Conservation (phyloP, 1,140 invertebrate species). For the Musca vetustissima region DNA sequence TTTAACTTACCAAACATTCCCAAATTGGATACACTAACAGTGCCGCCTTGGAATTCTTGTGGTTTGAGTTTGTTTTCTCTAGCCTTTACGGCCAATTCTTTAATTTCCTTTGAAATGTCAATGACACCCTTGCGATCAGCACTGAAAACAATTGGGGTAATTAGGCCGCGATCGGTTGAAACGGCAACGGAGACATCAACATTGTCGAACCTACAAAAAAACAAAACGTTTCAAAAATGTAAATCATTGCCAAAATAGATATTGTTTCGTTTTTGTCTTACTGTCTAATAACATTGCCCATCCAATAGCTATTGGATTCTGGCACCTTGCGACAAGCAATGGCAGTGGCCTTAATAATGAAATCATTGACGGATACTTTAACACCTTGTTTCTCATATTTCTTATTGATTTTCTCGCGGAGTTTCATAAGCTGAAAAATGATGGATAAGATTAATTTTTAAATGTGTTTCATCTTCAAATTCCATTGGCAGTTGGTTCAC, state of each 20-base stretch:
- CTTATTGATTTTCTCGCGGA: constrained; percentile 74
- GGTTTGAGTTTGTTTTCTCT: constrained; percentile 93
- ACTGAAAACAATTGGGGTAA: constrained; percentile 95
- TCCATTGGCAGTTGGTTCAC: too few relatives aligned
- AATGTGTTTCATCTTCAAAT: too few relatives aligned
- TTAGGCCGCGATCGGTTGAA: constrained; percentile 91
- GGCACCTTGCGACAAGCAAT: constrained; percentile 91
- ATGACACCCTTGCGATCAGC: constrained; percentile 91
- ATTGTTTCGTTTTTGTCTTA: too few relatives aligned
- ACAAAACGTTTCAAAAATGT: neutral
- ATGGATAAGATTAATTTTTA: neutral
- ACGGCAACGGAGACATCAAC: constrained; percentile 98
- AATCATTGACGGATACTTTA: constrained; percentile 95
- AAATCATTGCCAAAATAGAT: constrained; percentile 23
- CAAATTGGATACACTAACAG: constrained; percentile 89
- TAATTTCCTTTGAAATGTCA: constrained; percentile 84
- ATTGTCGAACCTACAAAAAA: constrained; percentile 68
- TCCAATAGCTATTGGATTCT: constrained; percentile 94
- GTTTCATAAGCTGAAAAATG: constrained; percentile 59
- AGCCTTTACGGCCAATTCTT: constrained; percentile 85
- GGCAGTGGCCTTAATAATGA: constrained; percentile 94
- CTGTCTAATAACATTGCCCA: constrained; percentile 93
- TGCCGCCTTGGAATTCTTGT: constrained; percentile 94
- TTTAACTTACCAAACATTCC: constrained; percentile 94
- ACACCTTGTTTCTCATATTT: constrained; percentile 77